A percentile compares a stretch with the other conserved stretches of the same genome.
phyloP scores from a whole-genome alignment of 2,888 invertebrate species.

The Himalopsyche kuldschensis region DNA sequence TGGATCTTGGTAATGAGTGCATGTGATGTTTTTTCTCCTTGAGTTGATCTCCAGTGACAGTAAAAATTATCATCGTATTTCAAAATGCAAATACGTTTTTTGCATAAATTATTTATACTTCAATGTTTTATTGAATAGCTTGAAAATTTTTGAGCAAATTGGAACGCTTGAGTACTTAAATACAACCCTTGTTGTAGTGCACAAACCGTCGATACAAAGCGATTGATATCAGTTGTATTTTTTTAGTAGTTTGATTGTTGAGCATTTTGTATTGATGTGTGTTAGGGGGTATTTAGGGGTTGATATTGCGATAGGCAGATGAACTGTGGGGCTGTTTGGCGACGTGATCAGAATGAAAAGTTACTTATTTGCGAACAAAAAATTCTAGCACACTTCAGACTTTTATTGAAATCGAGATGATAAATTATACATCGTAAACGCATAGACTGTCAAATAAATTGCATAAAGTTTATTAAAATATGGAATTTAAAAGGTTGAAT shows the following conservation, averaged over 20 bases:
- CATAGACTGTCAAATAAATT: background rate
- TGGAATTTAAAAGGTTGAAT: no score
- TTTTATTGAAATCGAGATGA: background rate
- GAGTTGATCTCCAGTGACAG: no score
- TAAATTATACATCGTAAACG: background rate
- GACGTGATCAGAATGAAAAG: background rate
- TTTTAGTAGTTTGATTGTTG: background rate
- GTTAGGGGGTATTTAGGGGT: background rate
- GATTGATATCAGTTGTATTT: background rate
- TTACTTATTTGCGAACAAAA: background rate
- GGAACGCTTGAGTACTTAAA: background rate
- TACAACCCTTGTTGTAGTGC: background rate
- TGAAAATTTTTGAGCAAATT: no score
- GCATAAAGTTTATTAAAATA: no score
- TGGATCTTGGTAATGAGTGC: no score
- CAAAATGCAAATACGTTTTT: no score
- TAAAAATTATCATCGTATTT: no score
- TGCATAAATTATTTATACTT: no score
- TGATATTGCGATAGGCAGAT: background rate
- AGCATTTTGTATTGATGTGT: background rate
- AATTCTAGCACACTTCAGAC: background rate
- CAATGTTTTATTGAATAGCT: no score
- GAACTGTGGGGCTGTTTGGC: background rate
- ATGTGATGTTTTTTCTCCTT: no score
- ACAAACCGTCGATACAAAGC: background rate